Percentiles rank a stretch among this genome's conserved stretches.
These are phyloP conservation scores for Neocloeon triangulifer DNA, from an alignment of 1,140 invertebrate species.

Conservation along the genomic window DNA sequence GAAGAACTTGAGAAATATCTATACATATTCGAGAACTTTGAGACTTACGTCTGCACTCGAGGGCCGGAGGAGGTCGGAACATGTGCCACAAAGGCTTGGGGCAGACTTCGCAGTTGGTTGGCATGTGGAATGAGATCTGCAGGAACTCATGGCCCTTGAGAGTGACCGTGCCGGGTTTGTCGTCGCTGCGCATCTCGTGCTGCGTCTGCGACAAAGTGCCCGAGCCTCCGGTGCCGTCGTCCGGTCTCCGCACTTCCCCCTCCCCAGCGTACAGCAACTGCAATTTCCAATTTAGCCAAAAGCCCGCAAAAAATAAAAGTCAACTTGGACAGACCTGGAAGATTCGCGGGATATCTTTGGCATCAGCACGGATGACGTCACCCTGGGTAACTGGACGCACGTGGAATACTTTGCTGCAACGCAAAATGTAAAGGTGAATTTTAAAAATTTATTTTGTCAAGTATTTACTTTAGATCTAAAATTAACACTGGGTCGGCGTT, in stretches of 20 bases:
- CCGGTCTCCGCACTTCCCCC: slow-evolving; percentile 69
- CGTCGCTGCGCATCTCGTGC: too few species aligned
- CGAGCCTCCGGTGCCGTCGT: slow-evolving; percentile 30
- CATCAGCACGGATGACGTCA: slow-evolving; percentile 93
- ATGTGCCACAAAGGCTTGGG: slow-evolving; percentile 91
- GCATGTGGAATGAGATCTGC: slow-evolving; percentile 92
- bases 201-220: too few species aligned
- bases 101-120: slow-evolving; percentile 93
- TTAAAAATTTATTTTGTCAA: too few species aligned
- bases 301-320: slow-evolving; percentile 1
- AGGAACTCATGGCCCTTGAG: slow-evolving; percentile 94
- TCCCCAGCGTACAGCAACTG: slow-evolving; percentile 78
- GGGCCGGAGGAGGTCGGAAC: slow-evolving; percentile 84
- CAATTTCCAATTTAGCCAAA: slow-evolving; percentile 7
- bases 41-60: slow-evolving; percentile 79
- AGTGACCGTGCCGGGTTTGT: slow-evolving; percentile 54
- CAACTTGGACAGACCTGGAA: slow-evolving; percentile 47
- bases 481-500: slow-evolving; percentile 88
- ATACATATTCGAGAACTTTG: too few species aligned
- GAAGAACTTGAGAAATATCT: too few species aligned
- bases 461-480: slow-evolving; percentile 82
- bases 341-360: slow-evolving; percentile 96
- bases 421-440: too few species aligned
- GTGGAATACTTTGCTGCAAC: slow-evolving; percentile 86
- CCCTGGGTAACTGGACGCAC: slow-evolving; percentile 94